Evolutionary conservation across 1,140 invertebrate genomes (phyloP).

Genomic region (Andrena cerasifolii): DNA sequence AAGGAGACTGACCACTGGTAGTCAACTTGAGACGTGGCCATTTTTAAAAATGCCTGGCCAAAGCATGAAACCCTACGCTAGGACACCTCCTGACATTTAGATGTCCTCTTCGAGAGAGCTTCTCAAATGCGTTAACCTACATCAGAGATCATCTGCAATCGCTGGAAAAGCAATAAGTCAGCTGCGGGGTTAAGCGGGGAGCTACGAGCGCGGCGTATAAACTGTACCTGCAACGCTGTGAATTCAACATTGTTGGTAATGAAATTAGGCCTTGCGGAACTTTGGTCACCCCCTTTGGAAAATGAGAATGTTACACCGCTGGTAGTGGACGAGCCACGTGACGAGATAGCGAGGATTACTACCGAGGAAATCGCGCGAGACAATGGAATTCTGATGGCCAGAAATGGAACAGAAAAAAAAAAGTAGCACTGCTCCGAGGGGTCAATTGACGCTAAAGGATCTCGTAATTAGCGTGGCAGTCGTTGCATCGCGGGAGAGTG

Average conservation of each 20-base stretch:
- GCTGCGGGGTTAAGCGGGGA: neutral
- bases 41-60: conserved; percentile 78
- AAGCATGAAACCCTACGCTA: conserved; percentile 75
- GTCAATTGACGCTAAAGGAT: conserved; percentile 8
- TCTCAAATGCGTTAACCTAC: conserved; percentile 69
- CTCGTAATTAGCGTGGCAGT: conserved; percentile 25
- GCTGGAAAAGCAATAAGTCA: conserved; percentile 61
- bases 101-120: conserved; percentile 69
- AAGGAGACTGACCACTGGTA: conserved; percentile 80
- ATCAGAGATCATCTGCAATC: conserved; percentile 79
- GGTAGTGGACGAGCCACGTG: neutral
- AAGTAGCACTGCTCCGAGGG: neutral
- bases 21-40: conserved; percentile 82
- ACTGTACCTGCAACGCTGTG: conserved; percentile 69
- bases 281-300: conserved; percentile 72
- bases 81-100: conserved; percentile 78
- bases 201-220: neutral
- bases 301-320: neutral
- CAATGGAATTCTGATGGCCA: neutral
- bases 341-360: conserved; percentile 26
- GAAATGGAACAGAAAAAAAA: conserved; percentile 7
- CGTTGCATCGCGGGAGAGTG: conserved; percentile 24
- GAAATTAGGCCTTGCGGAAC: conserved; percentile 69
- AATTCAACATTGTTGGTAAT: conserved; percentile 70
- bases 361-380: conserved; percentile 17